These are phyloP conservation scores for Triops longicaudatus DNA, from an alignment of 1,140 invertebrate genomes.

Conservation along the genomic window DNA sequence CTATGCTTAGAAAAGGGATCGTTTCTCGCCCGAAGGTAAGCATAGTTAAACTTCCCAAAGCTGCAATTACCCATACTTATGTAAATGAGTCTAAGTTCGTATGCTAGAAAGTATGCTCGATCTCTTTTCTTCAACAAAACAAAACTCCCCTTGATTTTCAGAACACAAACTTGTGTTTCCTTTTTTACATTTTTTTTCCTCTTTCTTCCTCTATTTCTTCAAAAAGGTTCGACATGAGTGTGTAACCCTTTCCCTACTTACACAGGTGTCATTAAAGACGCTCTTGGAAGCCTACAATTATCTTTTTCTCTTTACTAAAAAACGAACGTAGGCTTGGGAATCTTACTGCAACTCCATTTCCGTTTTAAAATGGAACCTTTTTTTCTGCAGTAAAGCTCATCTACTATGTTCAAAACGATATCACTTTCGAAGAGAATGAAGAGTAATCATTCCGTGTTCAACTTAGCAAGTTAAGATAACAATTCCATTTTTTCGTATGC, in stretches of 20 bases:
- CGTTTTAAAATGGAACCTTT: background rate
- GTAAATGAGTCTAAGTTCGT: background rate
- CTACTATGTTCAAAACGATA: too few species aligned
- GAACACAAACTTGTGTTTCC: background rate
- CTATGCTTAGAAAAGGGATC: background rate
- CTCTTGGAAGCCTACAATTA: background rate
- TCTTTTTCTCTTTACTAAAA: background rate
- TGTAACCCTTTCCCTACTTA: slow-evolving; percentile 1
- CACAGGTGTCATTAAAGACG: background rate
- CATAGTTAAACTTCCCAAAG: background rate
- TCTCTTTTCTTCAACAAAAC: too few species aligned
- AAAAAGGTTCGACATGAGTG: background rate
- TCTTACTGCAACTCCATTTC: background rate
- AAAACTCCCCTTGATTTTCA: background rate
- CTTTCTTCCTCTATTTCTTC: too few species aligned
- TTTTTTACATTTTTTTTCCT: background rate
- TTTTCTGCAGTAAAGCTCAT: too few species aligned
- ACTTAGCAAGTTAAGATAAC: too few species aligned
- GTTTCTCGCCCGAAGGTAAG: background rate
- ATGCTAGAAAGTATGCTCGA: background rate
- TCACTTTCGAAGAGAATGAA: too few species aligned
- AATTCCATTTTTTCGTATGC: too few species aligned
- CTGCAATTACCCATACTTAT: slow-evolving; percentile 12
- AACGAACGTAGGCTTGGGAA: background rate
- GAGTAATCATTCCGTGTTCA: too few species aligned